Base-by-base conservation (phyloP, 2,888 invertebrate species). In the Protophormia terraenovae region DNA sequence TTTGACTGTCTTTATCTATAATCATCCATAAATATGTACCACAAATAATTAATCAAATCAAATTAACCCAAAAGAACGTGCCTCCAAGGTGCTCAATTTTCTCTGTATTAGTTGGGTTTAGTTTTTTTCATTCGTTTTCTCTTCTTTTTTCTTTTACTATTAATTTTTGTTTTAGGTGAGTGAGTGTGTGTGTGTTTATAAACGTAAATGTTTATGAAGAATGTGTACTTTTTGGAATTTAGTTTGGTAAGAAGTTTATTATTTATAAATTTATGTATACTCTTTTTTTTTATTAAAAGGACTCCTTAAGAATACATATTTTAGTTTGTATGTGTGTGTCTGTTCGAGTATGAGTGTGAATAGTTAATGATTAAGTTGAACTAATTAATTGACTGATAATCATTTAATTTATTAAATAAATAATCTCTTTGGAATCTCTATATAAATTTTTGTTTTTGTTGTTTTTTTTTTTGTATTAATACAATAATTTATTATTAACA, bases 21-120 rank as follows among this genome's bases (percentile, higher is more conserved):
- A 76, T 80, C 66, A 72, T 84, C 75, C 66, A 76, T 80, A 76
- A 80, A 75, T 76, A 72, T 66, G 45, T 58, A 41, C 55, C 58
- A 80, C 75, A 81, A 53, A 60, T 77, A 81, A 84, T 84, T 84
- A 84, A 84, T 84, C 76, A 84, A 84, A 84, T 80, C 67, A 77
- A 81, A 81, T 80, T 67, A 81, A 67, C 77, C 77, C 76, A 67
- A 64, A 76, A 73, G 58, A 58, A 76, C 75, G 71, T 84, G 76
- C 71, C 76, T 53, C 35, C 8, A 77, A 84, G 80, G 80, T 84
- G 50, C 27, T 73, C 1, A 60, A 72, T 64, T 72, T 60, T 50
- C 41, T 41, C 24, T 32, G 14, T 38, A 38, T 64, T 24, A 27
- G 27, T 38, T 55, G 50, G n/a, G 4, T 47, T 10, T 69, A n/a